phyloP scores from a whole-genome alignment of 2,113 vertebrate species.

The Ardeotis arabs region DNA sequence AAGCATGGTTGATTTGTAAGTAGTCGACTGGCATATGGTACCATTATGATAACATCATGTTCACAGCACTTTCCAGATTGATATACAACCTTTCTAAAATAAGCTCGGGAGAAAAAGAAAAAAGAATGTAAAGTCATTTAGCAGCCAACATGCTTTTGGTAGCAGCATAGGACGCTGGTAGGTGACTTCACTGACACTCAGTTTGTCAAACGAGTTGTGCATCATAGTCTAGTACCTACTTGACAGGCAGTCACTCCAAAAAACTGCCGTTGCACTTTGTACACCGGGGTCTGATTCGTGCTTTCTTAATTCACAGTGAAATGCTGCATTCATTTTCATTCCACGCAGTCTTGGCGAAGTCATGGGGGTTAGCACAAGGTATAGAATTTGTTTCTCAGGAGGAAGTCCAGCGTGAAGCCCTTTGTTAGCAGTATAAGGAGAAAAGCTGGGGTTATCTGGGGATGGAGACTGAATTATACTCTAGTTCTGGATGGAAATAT shows the following conservation, averaged over 20 bases:
- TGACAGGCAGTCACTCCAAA: neutral
- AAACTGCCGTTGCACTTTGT: neutral
- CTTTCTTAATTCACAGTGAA: neutral
- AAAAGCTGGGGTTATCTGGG: constrained; percentile 14
- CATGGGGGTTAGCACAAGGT: neutral
- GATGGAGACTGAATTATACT: constrained; percentile 7
- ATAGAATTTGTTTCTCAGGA: constrained; percentile 14
- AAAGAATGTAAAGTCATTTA: constrained; percentile 60
- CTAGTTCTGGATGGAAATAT: neutral
- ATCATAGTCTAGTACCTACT: neutral
- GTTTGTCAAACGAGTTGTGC: neutral
- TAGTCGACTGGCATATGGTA: constrained; percentile 71
- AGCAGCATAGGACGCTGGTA: constrained; percentile 33
- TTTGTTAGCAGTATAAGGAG: neutral
- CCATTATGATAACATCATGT: constrained; percentile 72
- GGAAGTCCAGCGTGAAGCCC: neutral
- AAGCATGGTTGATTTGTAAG: constrained; percentile 70
- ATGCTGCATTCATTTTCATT: neutral
- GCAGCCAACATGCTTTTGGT: constrained; percentile 42
- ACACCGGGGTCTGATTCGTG: neutral
- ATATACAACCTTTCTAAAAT: constrained; percentile 72
- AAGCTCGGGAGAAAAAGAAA: constrained; percentile 29
- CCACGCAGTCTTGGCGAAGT: neutral
- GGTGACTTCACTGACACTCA: constrained; percentile 43
- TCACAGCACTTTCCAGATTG: constrained; percentile 67